These are phyloP conservation scores for Rostratula benghalensis DNA, from an alignment of 2,113 vertebrate genomes.

Conservation along the genomic window DNA sequence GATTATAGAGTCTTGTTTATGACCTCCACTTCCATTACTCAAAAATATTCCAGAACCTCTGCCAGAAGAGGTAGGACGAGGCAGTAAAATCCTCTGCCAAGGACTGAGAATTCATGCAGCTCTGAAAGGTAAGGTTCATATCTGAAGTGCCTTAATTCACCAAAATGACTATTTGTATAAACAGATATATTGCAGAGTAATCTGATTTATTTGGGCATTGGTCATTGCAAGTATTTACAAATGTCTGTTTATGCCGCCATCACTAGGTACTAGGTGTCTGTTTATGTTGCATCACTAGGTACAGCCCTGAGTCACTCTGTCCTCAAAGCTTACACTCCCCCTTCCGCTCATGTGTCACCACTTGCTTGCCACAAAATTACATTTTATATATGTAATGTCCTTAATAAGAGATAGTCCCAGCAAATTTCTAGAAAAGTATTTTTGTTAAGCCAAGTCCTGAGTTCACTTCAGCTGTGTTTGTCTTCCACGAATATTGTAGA, in stretches of 20 bases:
- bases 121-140: not conserved
- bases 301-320: not conserved
- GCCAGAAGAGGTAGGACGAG: not conserved
- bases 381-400: not conserved
- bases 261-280: not conserved
- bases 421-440: slow-evolving; percentile 2
- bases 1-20: not conserved
- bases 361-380: not conserved
- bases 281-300: not conserved
- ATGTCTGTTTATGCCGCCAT: not conserved
- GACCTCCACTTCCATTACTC: not conserved
- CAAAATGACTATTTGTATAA: not conserved
- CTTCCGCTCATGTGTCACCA: not conserved
- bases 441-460: not conserved
- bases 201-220: not conserved
- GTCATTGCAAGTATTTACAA: not conserved
- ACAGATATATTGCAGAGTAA: not conserved
- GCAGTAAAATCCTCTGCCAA: not conserved
- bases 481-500: not conserved
- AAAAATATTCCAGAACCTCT: not conserved
- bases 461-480: not conserved
- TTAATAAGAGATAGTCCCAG: not conserved
- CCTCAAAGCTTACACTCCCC: not conserved
- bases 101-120: not conserved
- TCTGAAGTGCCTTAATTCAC: not conserved